Evolutionary conservation across 2,888 invertebrate species (phyloP), one percentile per base, ranked within the genome.

Genomic region (Ditylenchus weischeri): DNA sequence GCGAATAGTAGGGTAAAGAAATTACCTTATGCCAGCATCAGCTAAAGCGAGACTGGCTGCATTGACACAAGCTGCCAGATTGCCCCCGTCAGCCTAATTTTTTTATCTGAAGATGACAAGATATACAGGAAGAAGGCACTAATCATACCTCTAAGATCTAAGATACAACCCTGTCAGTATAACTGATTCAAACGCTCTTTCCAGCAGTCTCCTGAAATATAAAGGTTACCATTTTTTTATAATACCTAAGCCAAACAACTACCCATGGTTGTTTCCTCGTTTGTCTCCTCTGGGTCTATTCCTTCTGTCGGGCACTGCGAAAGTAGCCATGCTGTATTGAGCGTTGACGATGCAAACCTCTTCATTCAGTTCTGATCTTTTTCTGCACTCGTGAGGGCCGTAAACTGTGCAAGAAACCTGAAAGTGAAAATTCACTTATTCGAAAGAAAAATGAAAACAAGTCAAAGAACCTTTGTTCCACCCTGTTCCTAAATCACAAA

Each of bases 261-360:
- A 43, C 0, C 92, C 91, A 86, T 92, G 90, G 84, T 95, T 94
- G 69, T 90, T 90, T 0, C 92, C 91, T 83, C 94, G 94, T 50
- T 92, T 87, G 83, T 78, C 76, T 13, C 77, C 77, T 18, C 79
- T 71, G 18, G 78, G 77, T 19, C 76, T 73, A 50, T 73, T 75
- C 43, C 65, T 35, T 54, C 69, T 66, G 82, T 93, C 93, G 65
- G 94, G 87, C 84, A 94, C 93, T 6, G 90, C 89, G 59, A 73
- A 73, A 94, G 92, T 92, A 0, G 95, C 93, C 89, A 92, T 92
- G 83, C 92, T 93, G 84, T 91, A 95, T 82, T 95, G 93, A 81
- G 94, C 94, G 47, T 75, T 74, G 1, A 98, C 89, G 19, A 92
- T 87, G 8, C 90, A 92, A 75, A 88, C 88, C 78, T 92, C 91